Percentiles rank a stretch among this genome's conserved stretches.
These are phyloP conservation scores for Tachina grossa DNA, from an alignment of 2,888 invertebrate species.

Conservation along the genomic window DNA sequence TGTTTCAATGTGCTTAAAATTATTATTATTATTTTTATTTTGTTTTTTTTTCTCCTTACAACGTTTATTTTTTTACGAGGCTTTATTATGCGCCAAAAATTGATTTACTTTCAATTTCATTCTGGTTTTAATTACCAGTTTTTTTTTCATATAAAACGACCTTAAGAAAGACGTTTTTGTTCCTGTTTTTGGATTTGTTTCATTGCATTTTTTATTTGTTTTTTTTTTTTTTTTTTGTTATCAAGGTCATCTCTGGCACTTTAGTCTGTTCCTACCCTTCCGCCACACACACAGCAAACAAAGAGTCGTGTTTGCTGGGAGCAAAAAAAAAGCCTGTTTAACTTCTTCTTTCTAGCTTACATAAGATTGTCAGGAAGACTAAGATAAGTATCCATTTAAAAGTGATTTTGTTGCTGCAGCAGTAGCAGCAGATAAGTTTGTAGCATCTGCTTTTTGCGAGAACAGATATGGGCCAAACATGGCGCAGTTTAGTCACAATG, in stretches of 20 bases:
- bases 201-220: neutral
- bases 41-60: neutral
- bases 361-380: conserved; percentile 25
- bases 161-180: conserved; percentile 35
- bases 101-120: conserved; percentile 60
- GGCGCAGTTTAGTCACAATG: neutral
- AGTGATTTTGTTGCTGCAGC: neutral
- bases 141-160: conserved; percentile 21
- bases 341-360: conserved; percentile 21
- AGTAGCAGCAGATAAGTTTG: neutral
- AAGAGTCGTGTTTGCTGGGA: conserved; percentile 14
- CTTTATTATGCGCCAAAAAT: neutral
- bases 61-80: neutral
- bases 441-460: neutral
- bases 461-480: neutral
- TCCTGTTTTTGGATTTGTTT: neutral
- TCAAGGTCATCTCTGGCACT: conserved; percentile 55
- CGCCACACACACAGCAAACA: conserved; percentile 15
- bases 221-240: conserved; percentile 31
- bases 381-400: conserved; percentile 11
- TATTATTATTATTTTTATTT: neutral
- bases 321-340: conserved; percentile 41
- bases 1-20: too few species aligned
- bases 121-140: conserved; percentile 46
- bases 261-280: conserved; percentile 30